phyloP scores from a whole-genome alignment of 2,888 invertebrate species.

The Cyclophora albipunctata region DNA sequence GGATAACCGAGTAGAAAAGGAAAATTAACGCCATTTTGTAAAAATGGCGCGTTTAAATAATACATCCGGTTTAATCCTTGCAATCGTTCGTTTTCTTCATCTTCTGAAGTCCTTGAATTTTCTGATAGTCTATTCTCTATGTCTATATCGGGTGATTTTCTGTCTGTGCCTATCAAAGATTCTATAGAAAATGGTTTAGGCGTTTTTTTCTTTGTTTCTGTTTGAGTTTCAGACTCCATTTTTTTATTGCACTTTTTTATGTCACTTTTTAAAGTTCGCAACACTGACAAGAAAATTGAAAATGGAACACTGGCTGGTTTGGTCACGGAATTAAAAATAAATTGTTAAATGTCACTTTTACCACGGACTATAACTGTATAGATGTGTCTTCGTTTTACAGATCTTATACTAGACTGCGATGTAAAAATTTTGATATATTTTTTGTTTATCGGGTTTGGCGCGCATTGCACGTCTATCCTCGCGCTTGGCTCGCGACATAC shows the following conservation, averaged over 20 bases:
- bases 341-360: slow-evolving; percentile 4
- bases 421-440: background rate
- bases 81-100: slow-evolving; percentile 50
- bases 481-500: slow-evolving; percentile 43
- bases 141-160: slow-evolving; percentile 67
- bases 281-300: no score
- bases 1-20: slow-evolving; percentile 64
- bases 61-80: slow-evolving; percentile 62
- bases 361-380: background rate
- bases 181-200: slow-evolving; percentile 79
- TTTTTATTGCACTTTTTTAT: background rate
- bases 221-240: slow-evolving; percentile 55
- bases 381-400: no score
- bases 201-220: slow-evolving; percentile 54
- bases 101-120: slow-evolving; percentile 58
- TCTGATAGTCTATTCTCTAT: slow-evolving; percentile 63
- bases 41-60: slow-evolving; percentile 61
- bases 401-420: no score
- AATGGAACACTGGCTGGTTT: no score
- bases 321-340: no score
- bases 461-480: slow-evolving; percentile 38
- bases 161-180: slow-evolving; percentile 70
- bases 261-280: background rate
- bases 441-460: slow-evolving; percentile 14
- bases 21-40: slow-evolving; percentile 57